phyloP scores from a whole-genome alignment of 2,888 invertebrate genomes.

The Zhengitettix transpicula region DNA sequence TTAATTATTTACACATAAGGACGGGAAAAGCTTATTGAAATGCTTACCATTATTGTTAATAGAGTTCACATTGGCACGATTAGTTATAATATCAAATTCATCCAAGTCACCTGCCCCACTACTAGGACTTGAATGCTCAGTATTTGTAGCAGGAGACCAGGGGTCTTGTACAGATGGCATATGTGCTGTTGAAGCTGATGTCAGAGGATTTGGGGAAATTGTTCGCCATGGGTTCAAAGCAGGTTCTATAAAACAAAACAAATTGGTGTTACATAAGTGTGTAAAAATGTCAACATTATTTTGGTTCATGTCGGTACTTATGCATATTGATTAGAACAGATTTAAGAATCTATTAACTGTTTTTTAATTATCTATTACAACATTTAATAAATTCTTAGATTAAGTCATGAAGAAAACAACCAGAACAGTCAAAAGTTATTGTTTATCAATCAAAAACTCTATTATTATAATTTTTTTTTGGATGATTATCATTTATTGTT shows the following conservation, averaged over 20 bases:
- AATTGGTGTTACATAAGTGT: background rate
- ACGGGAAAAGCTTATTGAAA: constrained; percentile 5
- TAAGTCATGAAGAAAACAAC: too few species aligned
- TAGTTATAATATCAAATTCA: constrained; percentile 74
- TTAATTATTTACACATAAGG: background rate
- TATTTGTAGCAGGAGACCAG: constrained; percentile 21
- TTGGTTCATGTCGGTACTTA: background rate
- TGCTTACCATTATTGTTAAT: constrained; percentile 21
- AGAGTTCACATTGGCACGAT: constrained; percentile 34
- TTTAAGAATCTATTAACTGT: too few species aligned
- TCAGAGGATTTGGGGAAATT: constrained; percentile 8
- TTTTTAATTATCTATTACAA: too few species aligned
- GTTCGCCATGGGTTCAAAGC: constrained; percentile 17
- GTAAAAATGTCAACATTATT: background rate
- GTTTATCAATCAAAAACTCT: too few species aligned
- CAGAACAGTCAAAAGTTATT: too few species aligned
- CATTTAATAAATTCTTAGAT: too few species aligned
- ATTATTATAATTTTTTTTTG: too few species aligned
- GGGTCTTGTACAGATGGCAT: constrained; percentile 19
- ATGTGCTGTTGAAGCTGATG: constrained; percentile 7
- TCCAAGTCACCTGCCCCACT: constrained; percentile 42
- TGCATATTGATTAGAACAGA: too few species aligned
- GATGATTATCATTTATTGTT: too few species aligned
- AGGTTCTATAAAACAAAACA: background rate
- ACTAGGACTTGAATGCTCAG: constrained; percentile 14